A percentile compares a stretch with the other conserved stretches of the same genome.
phyloP scores from a whole-genome alignment of 1,140 invertebrate genomes.

The Tyrophagus putrescentiae region DNA sequence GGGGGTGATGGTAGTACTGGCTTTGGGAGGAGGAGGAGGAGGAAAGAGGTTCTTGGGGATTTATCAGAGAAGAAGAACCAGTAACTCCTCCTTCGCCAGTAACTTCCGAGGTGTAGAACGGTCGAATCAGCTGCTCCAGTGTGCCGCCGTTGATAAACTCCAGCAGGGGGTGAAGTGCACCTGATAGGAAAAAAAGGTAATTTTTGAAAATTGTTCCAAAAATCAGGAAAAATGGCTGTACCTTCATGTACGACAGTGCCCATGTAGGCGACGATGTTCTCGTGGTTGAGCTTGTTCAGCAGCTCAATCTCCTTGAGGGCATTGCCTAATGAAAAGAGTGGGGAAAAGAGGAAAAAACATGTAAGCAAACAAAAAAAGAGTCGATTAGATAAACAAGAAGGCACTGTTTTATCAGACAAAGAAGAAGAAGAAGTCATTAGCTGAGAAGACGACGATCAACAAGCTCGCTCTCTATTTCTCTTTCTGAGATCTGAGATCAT shows the following conservation, averaged over 20 bases:
- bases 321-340: conserved; percentile 8
- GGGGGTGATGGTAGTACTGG: too few species aligned
- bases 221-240: not conserved
- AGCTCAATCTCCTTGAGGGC: conserved; percentile 64
- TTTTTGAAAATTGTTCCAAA: not conserved
- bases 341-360: too few species aligned
- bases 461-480: too few species aligned
- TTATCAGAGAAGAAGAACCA: not conserved
- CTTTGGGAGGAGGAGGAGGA: not conserved
- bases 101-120: not conserved
- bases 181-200: not conserved
- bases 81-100: not conserved
- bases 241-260: conserved; percentile 93
- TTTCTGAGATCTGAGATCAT: too few species aligned
- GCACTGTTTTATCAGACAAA: too few species aligned
- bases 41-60: not conserved
- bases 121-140: conserved; percentile 63
- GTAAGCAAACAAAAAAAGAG: too few species aligned
- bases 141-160: conserved; percentile 83
- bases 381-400: too few species aligned
- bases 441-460: not conserved
- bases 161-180: conserved; percentile 26
- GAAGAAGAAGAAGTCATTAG: too few species aligned
- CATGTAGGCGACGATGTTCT: conserved; percentile 87
- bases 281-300: conserved; percentile 85